These are phyloP conservation scores for Ceyx cyanopectus DNA, from an alignment of 2,113 vertebrate genomes.

Conservation along the genomic window DNA sequence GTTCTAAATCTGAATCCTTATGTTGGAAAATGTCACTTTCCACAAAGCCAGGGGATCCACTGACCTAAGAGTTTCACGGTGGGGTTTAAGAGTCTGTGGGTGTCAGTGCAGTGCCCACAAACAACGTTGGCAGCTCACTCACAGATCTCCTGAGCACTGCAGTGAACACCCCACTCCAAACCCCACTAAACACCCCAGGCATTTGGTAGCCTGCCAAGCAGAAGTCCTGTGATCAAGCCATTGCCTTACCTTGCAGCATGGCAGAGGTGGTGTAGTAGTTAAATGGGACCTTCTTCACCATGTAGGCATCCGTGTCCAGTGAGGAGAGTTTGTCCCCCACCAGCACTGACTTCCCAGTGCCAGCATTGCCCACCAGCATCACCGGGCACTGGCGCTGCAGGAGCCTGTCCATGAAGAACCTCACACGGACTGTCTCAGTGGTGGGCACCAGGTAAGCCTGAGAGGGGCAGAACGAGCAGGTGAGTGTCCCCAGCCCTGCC, in stretches of 20 bases:
- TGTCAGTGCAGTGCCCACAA: not conserved
- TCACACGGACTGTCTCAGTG: slow-evolving; percentile 84
- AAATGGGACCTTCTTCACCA: slow-evolving; percentile 90
- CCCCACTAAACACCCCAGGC: fast-evolving
- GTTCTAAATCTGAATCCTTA: not conserved
- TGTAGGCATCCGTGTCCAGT: slow-evolving; percentile 80
- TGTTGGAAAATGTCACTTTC: not conserved
- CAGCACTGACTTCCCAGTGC: slow-evolving; percentile 91
- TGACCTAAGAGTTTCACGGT: not conserved
- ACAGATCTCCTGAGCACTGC: fast-evolving
- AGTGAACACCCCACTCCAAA: fast-evolving
- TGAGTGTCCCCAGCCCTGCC: not conserved
- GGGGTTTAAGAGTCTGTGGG: not conserved
- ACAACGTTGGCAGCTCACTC: fast-evolving
- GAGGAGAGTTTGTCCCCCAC: slow-evolving; percentile 86
- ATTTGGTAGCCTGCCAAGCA: not conserved
- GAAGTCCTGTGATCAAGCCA: fast-evolving
- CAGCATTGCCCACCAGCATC: slow-evolving; percentile 91
- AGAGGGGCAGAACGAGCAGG: not conserved
- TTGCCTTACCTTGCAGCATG: slow-evolving; percentile 90
- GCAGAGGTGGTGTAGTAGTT: slow-evolving; percentile 97
- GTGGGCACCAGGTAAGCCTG: slow-evolving; percentile 95
- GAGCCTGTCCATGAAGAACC: slow-evolving; percentile 88
- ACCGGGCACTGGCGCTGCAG: slow-evolving; percentile 81
- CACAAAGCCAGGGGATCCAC: not conserved